phyloP scores from a whole-genome alignment of 2,888 invertebrate genomes.

The Papilio elwesi region DNA sequence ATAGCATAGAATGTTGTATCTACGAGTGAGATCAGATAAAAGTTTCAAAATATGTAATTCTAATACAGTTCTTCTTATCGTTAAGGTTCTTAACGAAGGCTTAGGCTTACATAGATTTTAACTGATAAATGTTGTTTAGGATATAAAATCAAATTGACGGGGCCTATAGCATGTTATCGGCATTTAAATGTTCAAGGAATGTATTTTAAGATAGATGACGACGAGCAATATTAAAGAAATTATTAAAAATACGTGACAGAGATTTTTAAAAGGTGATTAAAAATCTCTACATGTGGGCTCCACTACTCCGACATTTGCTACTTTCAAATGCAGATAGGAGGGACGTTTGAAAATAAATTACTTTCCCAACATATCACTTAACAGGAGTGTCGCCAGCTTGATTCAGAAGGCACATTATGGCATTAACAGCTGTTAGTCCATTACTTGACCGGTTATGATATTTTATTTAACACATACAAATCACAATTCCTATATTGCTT shows the following conservation, averaged over 20 bases:
- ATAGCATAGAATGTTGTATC: slow-evolving; percentile 10
- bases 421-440: not conserved
- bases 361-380: no score
- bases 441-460: not conserved
- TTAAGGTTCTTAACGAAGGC: not conserved
- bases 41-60: slow-evolving; percentile 12
- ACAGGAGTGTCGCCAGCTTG: no score
- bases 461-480: not conserved
- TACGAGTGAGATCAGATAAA: slow-evolving; percentile 1
- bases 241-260: not conserved
- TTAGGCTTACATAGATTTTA: slow-evolving; percentile 1
- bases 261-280: not conserved
- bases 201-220: not conserved
- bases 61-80: not conserved
- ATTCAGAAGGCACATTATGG: no score
- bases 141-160: not conserved
- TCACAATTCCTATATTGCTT: not conserved
- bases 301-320: not conserved
- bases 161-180: not conserved
- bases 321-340: not conserved
- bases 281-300: no score
- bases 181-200: not conserved
- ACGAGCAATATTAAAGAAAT: not conserved
- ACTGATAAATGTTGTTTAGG: slow-evolving; percentile 11
- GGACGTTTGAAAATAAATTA: no score